These are phyloP conservation scores for Oplegnathus fasciatus DNA, from an alignment of 2,113 vertebrate genomes.

Conservation along the genomic window DNA sequence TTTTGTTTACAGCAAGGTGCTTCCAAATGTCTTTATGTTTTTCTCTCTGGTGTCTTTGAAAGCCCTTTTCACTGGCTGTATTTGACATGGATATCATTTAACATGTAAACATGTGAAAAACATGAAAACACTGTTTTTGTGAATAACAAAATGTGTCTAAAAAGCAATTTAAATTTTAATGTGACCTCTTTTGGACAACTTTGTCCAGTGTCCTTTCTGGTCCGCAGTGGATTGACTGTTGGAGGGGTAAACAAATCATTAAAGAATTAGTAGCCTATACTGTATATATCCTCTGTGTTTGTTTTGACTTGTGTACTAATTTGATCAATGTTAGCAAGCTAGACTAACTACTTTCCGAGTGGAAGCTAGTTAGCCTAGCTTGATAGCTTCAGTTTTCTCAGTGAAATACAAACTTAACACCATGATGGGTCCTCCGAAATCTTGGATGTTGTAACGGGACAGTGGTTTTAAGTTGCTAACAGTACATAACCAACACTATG, in stretches of 20 bases:
- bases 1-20: conserved; percentile 27
- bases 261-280: too few relatives aligned
- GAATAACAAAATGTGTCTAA: neutral
- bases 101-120: too few relatives aligned
- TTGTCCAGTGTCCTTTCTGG: neutral
- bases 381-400: neutral
- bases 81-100: neutral
- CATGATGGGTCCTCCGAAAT: too few relatives aligned
- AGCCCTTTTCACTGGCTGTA: neutral
- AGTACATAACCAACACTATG: neutral
- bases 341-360: neutral
- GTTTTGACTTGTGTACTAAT: neutral
- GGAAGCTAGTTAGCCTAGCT: neutral
- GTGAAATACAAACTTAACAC: neutral
- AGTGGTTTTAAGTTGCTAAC: neutral
- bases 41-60: neutral
- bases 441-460: too few relatives aligned
- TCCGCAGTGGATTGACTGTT: neutral
- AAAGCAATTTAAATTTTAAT: too few relatives aligned
- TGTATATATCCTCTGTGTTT: neutral
- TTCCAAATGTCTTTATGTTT: conserved; percentile 1
- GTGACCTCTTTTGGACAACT: neutral
- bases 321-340: neutral
- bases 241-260: neutral
- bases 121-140: neutral